These are phyloP conservation scores for Philopotamus ludificatus DNA, from an alignment of 1,140 invertebrate species.

Conservation along the genomic window DNA sequence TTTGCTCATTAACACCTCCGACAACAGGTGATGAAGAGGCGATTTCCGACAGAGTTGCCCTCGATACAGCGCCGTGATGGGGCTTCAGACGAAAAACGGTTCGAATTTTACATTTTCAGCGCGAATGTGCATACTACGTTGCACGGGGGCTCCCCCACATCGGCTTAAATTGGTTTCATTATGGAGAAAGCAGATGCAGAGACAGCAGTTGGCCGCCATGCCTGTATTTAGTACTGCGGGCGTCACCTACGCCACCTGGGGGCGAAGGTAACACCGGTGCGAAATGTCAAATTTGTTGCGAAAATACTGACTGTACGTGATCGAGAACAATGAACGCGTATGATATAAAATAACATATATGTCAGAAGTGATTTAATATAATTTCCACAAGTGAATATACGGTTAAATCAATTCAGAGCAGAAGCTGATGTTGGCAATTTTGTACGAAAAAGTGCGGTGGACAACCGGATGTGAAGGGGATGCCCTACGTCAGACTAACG, in stretches of 20 bases:
- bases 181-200: conserved; percentile 39
- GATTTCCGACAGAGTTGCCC: conserved; percentile 2
- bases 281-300: too few relatives aligned
- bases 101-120: not conserved
- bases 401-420: not conserved
- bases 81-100: not conserved
- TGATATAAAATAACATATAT: too few relatives aligned
- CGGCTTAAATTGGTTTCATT: conserved; percentile 39
- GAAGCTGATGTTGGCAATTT: not conserved
- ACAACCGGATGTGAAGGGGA: conserved; percentile 23
- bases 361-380: too few relatives aligned
- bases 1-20: conserved; percentile 20
- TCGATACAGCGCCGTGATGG: not conserved
- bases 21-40: conserved; percentile 12
- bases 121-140: conserved; percentile 9
- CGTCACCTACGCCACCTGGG: conserved; percentile 1
- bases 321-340: too few relatives aligned
- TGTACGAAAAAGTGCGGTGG: conserved; percentile 17
- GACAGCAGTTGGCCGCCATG: conserved; percentile 18
- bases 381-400: too few relatives aligned
- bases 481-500: conserved; percentile 8
- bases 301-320: too few relatives aligned
- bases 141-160: conserved; percentile 3
- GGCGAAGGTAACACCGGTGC: too few relatives aligned
- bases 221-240: not conserved